Evolutionary conservation across 2,888 invertebrate genomes (phyloP).

Genomic region (Ptychoptera contaminata): DNA sequence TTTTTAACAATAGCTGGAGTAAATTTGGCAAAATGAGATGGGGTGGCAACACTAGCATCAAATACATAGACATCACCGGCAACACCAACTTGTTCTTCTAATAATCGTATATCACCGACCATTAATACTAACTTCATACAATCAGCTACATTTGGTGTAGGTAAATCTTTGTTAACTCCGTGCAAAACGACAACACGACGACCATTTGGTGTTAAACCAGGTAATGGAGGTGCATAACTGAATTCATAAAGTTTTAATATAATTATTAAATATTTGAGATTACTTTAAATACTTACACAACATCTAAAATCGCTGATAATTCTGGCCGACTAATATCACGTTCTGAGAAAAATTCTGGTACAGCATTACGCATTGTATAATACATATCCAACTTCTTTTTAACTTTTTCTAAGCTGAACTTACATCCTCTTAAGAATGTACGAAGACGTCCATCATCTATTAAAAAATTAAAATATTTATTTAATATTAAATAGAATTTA

Average conservation of each 20-base stretch:
- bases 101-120: constrained; percentile 67
- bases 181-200: constrained; percentile 61
- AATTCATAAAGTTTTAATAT: constrained; percentile 13
- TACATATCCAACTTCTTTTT: constrained; percentile 79
- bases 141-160: constrained; percentile 55
- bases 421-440: constrained; percentile 72
- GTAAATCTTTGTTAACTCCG: constrained; percentile 51
- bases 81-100: constrained; percentile 63
- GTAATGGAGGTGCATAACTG: constrained; percentile 64
- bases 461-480: constrained; percentile 12
- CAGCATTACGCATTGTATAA: constrained; percentile 68
- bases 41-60: constrained; percentile 63
- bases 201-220: constrained; percentile 66
- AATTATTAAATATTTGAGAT: neutral
- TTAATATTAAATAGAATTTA: neutral
- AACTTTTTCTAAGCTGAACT: constrained; percentile 73
- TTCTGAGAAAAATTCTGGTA: constrained; percentile 68
- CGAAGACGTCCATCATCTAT: constrained; percentile 61
- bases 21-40: constrained; percentile 69
- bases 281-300: constrained; percentile 42
- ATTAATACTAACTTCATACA: constrained; percentile 70
- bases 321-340: constrained; percentile 59
- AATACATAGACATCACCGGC: constrained; percentile 72
- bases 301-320: constrained; percentile 48
- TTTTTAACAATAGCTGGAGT: constrained; percentile 70